These are phyloP conservation scores for Pantherophis guttatus DNA, from an alignment of 2,113 vertebrate species.

Conservation along the genomic window DNA sequence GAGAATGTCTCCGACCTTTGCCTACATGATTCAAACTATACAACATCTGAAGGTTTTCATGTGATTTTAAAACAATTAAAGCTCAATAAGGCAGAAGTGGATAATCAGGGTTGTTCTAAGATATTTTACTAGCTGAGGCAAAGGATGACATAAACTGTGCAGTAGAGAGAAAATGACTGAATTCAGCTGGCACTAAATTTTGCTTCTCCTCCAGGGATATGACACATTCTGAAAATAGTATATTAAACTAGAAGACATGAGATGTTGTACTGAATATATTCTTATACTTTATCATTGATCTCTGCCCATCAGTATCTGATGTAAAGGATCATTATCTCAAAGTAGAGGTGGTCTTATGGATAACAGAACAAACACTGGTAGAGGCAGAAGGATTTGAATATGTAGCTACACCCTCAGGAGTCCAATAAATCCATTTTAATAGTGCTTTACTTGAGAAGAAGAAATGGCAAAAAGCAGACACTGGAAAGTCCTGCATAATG, in stretches of 20 bases:
- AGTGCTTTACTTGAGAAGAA: neutral
- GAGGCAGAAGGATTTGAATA: neutral
- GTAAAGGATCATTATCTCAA: neutral
- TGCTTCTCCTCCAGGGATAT: neutral
- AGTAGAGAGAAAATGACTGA: neutral
- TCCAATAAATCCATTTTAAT: neutral
- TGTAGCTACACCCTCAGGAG: neutral
- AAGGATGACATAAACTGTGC: neutral
- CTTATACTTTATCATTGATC: neutral
- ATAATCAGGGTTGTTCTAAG: neutral
- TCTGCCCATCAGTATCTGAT: neutral
- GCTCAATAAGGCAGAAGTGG: neutral
- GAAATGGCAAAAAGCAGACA: neutral
- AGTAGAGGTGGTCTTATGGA: neutral
- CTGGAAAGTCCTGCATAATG: neutral
- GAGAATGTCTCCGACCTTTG: neutral
- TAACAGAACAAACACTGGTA: neutral
- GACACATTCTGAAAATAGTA: neutral
- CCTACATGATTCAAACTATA: neutral
- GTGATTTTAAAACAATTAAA: neutral
- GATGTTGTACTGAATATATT: neutral
- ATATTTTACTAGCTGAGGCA: neutral
- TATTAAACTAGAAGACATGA: neutral
- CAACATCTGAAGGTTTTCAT: neutral
- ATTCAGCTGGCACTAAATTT: neutral